Percentiles rank a stretch among this genome's conserved stretches.
Evolutionary conservation across 1,140 invertebrate species (phyloP).

Genomic region (Atta texana): DNA sequence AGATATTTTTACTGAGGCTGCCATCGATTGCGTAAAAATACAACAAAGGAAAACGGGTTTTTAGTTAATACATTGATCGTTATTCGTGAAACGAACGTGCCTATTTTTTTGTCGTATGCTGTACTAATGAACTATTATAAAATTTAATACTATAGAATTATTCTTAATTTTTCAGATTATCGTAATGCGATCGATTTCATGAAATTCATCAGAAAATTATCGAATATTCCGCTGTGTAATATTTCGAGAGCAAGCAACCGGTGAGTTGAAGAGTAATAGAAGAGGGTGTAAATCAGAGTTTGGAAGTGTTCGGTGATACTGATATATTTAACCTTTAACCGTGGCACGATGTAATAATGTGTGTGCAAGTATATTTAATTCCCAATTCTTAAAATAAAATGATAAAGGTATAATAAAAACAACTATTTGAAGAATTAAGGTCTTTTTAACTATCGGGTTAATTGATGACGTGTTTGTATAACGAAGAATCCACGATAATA

Average conservation of each 20-base stretch:
- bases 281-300: constrained; percentile 8
- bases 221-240: constrained; percentile 33
- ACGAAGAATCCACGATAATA: too few species aligned
- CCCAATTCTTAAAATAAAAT: too few species aligned
- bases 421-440: too few species aligned
- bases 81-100: not conserved
- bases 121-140: not conserved
- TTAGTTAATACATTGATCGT: constrained; percentile 9
- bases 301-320: constrained; percentile 48
- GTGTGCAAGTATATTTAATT: too few species aligned
- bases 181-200: not conserved
- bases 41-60: not conserved
- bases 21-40: constrained; percentile 43
- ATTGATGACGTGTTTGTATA: too few species aligned
- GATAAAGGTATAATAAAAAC: too few species aligned
- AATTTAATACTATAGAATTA: not conserved
- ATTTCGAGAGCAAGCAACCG: not conserved
- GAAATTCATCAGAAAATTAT: not conserved
- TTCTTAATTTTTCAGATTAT: not conserved
- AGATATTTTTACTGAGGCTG: constrained; percentile 36
- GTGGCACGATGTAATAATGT: too few species aligned
- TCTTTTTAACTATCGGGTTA: too few species aligned
- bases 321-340: constrained; percentile 26
- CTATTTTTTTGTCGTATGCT: not conserved
- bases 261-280: constrained; percentile 52